Evolutionary conservation across 53 echinoderm and acorn worm species (phyloP).

Genomic region (Temnopleurus reevesii): DNA sequence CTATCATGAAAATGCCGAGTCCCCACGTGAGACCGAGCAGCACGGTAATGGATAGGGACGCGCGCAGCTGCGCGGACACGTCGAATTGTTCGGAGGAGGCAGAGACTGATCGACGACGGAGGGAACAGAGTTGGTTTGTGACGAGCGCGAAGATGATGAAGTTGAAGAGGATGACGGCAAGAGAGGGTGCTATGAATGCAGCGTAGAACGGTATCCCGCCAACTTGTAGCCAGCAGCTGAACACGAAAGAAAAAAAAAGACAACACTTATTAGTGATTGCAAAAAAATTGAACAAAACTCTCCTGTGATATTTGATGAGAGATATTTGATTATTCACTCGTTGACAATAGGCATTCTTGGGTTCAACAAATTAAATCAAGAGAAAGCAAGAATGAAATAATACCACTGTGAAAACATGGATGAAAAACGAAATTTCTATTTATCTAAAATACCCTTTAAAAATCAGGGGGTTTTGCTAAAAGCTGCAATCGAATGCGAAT

Average conservation of each 20-base stretch:
- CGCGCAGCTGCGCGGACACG: conserved; percentile 74
- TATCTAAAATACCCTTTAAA: too few relatives aligned
- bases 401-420: too few relatives aligned
- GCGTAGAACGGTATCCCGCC: conserved; percentile 74
- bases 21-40: conserved; percentile 93
- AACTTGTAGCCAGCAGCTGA: conserved; percentile 82
- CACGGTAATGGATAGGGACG: conserved; percentile 83
- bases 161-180: conserved; percentile 88
- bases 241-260: not conserved
- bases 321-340: too few relatives aligned
- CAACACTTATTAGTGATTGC: too few relatives aligned
- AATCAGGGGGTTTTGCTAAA: too few relatives aligned
- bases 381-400: too few relatives aligned
- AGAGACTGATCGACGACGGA: conserved; percentile 70
- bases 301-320: too few relatives aligned
- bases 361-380: too few relatives aligned
- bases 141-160: conserved; percentile 78
- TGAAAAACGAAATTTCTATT: too few relatives aligned
- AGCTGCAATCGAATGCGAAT: too few relatives aligned
- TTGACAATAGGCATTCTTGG: too few relatives aligned
- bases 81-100: conserved; percentile 71
- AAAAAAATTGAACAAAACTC: too few relatives aligned
- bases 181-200: conserved; percentile 73
- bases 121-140: conserved; percentile 75
- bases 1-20: conserved; percentile 83